phyloP scores from a whole-genome alignment of 2,113 vertebrate genomes.

The Catagonus wagneri region DNA sequence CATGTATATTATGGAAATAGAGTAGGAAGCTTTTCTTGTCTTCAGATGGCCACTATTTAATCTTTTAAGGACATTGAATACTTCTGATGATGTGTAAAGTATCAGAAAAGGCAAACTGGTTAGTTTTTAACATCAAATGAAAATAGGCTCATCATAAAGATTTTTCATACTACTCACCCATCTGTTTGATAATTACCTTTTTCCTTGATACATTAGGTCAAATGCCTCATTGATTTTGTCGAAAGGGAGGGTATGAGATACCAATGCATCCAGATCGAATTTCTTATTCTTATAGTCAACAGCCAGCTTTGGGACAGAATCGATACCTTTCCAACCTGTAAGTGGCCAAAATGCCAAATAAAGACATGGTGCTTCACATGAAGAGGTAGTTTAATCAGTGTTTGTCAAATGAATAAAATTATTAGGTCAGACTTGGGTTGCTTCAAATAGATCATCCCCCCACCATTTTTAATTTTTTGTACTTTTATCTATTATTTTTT shows the following conservation, averaged over 20 bases:
- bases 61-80: background rate
- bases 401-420: background rate
- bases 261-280: conserved; percentile 88
- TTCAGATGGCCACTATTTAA: background rate
- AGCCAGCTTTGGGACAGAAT: conserved; percentile 87
- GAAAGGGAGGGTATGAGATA: conserved; percentile 88
- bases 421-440: background rate
- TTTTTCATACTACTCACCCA: background rate
- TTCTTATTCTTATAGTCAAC: conserved; percentile 89
- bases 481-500: background rate
- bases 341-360: conserved; percentile 36
- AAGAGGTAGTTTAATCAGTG: background rate
- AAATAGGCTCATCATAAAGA: background rate
- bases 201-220: conserved; percentile 87
- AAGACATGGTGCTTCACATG: background rate
- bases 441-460: background rate
- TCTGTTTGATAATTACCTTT: conserved; percentile 84
- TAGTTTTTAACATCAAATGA: conserved; percentile 11
- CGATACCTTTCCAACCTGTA: conserved; percentile 89
- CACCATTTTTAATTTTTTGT: background rate
- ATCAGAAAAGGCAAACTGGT: conserved; percentile 2
- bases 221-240: conserved; percentile 89
- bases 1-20: background rate
- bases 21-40: background rate
- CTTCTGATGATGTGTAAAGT: background rate